Percentiles rank a stretch among this genome's conserved stretches.
phyloP scores from a whole-genome alignment of 1,140 invertebrate genomes.

The Branchinecta lindahli region DNA sequence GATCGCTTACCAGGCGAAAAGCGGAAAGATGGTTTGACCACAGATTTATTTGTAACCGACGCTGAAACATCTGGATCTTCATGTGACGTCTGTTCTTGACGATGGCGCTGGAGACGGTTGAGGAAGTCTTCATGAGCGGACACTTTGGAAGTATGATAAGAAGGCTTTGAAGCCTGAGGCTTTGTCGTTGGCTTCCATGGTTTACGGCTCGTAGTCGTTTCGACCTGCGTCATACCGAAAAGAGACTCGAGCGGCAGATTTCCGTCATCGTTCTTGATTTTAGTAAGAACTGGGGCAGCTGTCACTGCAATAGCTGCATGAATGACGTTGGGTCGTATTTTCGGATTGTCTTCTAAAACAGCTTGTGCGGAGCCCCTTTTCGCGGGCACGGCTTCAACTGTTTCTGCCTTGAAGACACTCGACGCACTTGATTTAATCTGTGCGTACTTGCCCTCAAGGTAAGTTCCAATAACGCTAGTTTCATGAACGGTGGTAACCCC shows the following conservation, averaged over 20 bases:
- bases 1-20: neutral
- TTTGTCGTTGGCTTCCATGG: neutral
- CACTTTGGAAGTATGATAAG: neutral
- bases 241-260: neutral
- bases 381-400: neutral
- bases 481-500: conserved; percentile 67
- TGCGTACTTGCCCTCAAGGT: conserved; percentile 70
- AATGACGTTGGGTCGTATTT: neutral
- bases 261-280: neutral
- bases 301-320: conserved; percentile 5
- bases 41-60: neutral
- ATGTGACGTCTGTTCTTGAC: neutral
- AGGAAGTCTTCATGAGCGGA: neutral
- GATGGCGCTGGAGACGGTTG: neutral
- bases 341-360: neutral
- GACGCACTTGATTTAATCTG: conserved; percentile 54
- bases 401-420: conserved; percentile 25
- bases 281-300: neutral
- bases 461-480: conserved; percentile 71
- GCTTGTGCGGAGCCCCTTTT: neutral
- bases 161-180: neutral
- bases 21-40: neutral
- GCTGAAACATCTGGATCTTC: neutral
- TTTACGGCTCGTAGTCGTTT: neutral
- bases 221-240: neutral